Evolutionary conservation across 2,888 invertebrate genomes (phyloP).

Genomic region (Scaptomyza polygonia): DNA sequence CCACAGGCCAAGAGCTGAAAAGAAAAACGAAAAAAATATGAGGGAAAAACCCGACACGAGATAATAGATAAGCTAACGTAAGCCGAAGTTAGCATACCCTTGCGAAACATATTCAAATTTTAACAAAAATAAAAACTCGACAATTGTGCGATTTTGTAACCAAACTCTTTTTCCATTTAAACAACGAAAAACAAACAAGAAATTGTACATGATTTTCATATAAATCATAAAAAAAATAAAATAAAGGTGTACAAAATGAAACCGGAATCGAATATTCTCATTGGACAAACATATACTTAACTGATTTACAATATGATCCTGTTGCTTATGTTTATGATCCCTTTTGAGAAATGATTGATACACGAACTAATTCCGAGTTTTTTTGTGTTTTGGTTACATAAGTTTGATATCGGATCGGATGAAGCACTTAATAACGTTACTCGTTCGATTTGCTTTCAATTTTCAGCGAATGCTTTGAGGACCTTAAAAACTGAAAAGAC

Average conservation of each 20-base stretch:
- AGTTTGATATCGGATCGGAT: too few relatives aligned
- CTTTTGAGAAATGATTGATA: too few relatives aligned
- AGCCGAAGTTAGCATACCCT: background rate
- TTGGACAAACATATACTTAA: conserved; percentile 2
- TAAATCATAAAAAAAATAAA: too few relatives aligned
- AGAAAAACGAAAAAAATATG: background rate
- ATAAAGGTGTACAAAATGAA: background rate
- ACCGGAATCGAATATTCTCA: conserved; percentile 6
- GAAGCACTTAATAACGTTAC: too few relatives aligned
- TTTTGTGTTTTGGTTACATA: too few relatives aligned
- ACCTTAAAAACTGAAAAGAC: too few relatives aligned
- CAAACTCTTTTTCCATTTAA: background rate
- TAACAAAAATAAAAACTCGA: background rate
- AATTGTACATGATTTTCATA: too few relatives aligned
- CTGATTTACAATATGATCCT: conserved; percentile 7
- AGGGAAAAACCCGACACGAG: background rate
- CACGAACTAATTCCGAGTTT: too few relatives aligned
- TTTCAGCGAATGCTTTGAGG: too few relatives aligned
- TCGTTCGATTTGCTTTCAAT: too few relatives aligned
- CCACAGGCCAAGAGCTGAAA: conserved; percentile 22
- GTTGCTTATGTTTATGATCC: background rate
- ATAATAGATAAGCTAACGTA: background rate
- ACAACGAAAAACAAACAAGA: background rate
- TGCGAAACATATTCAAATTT: background rate
- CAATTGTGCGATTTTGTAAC: background rate